A percentile compares a stretch with the other conserved stretches of the same genome.
Conservation (phyloP, 2,888 invertebrate species). For the Lithophane ornitopus region DNA sequence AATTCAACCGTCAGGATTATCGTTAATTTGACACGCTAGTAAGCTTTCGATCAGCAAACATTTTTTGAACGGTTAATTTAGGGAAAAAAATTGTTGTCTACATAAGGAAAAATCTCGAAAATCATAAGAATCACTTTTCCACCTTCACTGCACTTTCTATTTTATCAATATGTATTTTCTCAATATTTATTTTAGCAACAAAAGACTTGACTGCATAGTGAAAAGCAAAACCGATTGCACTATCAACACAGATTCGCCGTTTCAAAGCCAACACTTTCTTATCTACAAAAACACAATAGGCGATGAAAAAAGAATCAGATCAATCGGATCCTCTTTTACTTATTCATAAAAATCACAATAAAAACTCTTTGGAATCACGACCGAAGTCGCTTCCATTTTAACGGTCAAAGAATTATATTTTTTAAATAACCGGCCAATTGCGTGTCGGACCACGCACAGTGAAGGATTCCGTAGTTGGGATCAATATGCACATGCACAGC, state of each 20-base stretch:
- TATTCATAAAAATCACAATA: constrained; percentile 65
- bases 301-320: constrained; percentile 56
- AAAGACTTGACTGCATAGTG: constrained; percentile 26
- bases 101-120: neutral
- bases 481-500: neutral
- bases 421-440: neutral
- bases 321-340: constrained; percentile 68
- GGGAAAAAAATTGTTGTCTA: neutral
- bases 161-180: constrained; percentile 23
- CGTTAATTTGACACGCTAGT: neutral
- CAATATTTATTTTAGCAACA: constrained; percentile 27
- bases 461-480: neutral
- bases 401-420: constrained; percentile 60
- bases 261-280: constrained; percentile 59
- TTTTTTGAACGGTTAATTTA: no score
- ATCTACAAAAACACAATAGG: constrained; percentile 49
- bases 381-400: constrained; percentile 64
- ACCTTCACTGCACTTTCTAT: constrained; percentile 31
- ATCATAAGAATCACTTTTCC: neutral
- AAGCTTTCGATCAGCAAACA: neutral
- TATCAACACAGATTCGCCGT: constrained; percentile 28
- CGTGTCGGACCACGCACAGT: neutral
- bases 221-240: constrained; percentile 27
- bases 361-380: constrained; percentile 65
- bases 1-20: no score